Conservation (phyloP, 2,797 vertebrate genomes). For the Malurus leucopterus region DNA sequence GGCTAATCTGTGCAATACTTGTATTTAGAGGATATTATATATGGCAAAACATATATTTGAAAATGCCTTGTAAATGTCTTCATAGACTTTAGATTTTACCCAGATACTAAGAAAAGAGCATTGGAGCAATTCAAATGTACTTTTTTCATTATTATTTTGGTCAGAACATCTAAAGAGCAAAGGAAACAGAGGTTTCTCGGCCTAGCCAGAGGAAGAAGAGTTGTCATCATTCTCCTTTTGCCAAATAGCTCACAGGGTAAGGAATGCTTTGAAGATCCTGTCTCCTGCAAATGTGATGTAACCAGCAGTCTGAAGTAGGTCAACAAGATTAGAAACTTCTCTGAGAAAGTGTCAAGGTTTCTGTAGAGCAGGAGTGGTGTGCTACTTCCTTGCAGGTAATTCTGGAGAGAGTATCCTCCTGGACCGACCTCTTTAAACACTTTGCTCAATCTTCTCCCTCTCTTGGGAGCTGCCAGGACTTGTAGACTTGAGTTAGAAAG, state of each 20-base stretch:
- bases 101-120: neutral
- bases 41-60: neutral
- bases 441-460: neutral
- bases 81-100: neutral
- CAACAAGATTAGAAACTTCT: neutral
- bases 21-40: neutral
- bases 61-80: neutral
- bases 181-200: conserved; percentile 23
- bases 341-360: neutral
- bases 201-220: conserved; percentile 17
- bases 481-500: neutral
- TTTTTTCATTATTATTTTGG: neutral
- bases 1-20: neutral
- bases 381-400: neutral
- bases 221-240: conserved; percentile 31
- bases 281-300: conserved; percentile 19
- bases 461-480: neutral
- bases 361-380: neutral
- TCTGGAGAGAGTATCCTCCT: neutral
- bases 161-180: conserved; percentile 4
- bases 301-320: neutral
- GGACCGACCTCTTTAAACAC: neutral
- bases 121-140: neutral
- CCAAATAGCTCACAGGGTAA: conserved; percentile 39
- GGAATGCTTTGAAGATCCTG: conserved; percentile 54